These are phyloP conservation scores for Cerastis leucographa DNA, from an alignment of 2,888 invertebrate genomes.

Conservation along the genomic window DNA sequence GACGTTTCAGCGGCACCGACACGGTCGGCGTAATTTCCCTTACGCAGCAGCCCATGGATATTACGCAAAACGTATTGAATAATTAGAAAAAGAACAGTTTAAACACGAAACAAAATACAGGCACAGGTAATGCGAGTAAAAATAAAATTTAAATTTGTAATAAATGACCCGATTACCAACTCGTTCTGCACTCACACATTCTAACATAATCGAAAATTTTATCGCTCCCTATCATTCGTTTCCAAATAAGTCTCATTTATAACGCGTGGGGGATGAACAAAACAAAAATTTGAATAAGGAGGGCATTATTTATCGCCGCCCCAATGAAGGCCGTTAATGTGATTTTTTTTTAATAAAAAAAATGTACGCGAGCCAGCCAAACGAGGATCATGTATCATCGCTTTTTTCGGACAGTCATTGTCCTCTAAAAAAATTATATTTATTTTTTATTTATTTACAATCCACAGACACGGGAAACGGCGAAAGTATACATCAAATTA, in stretches of 20 bases:
- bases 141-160: conserved; percentile 65
- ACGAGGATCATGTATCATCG: conserved; percentile 91
- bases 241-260: conserved; percentile 91
- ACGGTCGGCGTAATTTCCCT: no score
- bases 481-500: conserved; percentile 85
- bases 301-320: conserved; percentile 90
- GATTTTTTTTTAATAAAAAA: conserved; percentile 90
- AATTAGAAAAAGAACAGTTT: conserved; percentile 22
- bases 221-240: conserved; percentile 88
- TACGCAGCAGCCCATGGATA: no score
- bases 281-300: conserved; percentile 91
- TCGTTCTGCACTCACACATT: conserved; percentile 72
- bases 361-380: conserved; percentile 86
- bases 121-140: conserved; percentile 61
- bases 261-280: conserved; percentile 88
- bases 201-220: conserved; percentile 84
- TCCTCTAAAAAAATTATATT: conserved; percentile 80
- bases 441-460: conserved; percentile 81
- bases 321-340: conserved; percentile 91
- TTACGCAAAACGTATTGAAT: neutral
- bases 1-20: no score
- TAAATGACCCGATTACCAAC: conserved; percentile 69
- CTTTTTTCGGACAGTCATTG: conserved; percentile 90
- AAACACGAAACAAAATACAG: conserved; percentile 47
- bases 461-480: conserved; percentile 76